Evolutionary conservation across 2,888 invertebrate genomes (phyloP).

Genomic region (Tortrix viridana): DNA sequence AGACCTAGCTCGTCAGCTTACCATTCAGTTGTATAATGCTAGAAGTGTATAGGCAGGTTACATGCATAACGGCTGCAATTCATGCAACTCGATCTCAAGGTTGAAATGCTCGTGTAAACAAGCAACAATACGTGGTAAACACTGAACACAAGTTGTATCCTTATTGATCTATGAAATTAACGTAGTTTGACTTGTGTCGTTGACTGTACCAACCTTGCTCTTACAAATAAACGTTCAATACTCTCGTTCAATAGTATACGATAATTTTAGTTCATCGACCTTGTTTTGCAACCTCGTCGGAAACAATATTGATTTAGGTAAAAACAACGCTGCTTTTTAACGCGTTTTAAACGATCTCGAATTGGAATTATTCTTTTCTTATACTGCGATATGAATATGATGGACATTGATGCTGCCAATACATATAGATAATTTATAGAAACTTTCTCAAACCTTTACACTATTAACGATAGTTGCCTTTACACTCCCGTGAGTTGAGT

Average conservation of each 20-base stretch:
- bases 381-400: no score
- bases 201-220: conserved; percentile 24
- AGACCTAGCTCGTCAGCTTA: neutral
- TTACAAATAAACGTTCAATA: conserved; percentile 4
- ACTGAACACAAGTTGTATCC: no score
- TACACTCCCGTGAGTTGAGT: no score
- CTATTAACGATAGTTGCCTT: no score
- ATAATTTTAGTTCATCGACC: conserved; percentile 18
- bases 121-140: neutral
- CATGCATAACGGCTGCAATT: conserved; percentile 26
- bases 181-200: conserved; percentile 6
- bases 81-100: conserved; percentile 29
- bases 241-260: conserved; percentile 3
- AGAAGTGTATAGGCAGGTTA: conserved; percentile 7
- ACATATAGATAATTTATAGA: no score
- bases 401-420: no score
- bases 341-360: no score
- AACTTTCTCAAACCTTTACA: no score
- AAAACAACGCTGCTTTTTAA: neutral
- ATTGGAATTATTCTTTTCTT: no score
- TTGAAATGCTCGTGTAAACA: conserved; percentile 22
- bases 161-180: neutral
- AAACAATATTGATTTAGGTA: conserved; percentile 2
- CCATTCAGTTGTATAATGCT: conserved; percentile 6
- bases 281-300: conserved; percentile 17